A percentile compares a stretch with the other conserved stretches of the same genome.
Evolutionary conservation across 2,113 vertebrate species (phyloP).

Genomic region (Colinus virginianus): DNA sequence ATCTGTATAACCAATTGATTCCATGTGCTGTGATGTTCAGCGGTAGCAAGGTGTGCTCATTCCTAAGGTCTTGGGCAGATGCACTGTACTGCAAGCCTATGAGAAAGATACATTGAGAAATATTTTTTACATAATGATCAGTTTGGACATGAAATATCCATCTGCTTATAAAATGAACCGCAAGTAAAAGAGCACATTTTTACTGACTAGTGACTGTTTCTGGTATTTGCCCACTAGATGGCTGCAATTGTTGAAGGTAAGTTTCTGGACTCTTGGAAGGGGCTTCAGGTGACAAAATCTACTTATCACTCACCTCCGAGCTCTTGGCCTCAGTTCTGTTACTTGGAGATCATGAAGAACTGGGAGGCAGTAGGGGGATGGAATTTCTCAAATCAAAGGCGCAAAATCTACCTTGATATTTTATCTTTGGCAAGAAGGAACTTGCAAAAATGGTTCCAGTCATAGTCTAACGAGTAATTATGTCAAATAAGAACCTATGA

Average conservation of each 20-base stretch:
- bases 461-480: neutral
- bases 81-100: neutral
- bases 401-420: neutral
- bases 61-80: neutral
- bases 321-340: neutral
- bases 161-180: neutral
- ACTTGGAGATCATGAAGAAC: neutral
- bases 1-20: neutral
- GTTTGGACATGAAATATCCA: neutral
- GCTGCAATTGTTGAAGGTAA: slow-evolving; percentile 68
- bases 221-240: slow-evolving; percentile 64
- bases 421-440: neutral
- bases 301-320: neutral
- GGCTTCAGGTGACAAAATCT: neutral
- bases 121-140: neutral
- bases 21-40: neutral
- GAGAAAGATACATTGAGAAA: neutral
- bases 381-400: neutral
- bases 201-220: slow-evolving; percentile 2
- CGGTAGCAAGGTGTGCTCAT: neutral
- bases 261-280: neutral
- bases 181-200: neutral
- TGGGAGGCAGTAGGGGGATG: neutral
- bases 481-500: neutral
- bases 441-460: neutral